A percentile compares a stretch with the other conserved stretches of the same genome.
Evolutionary conservation across 2,113 vertebrate genomes (phyloP).

Genomic region (Macaca mulatta): DNA sequence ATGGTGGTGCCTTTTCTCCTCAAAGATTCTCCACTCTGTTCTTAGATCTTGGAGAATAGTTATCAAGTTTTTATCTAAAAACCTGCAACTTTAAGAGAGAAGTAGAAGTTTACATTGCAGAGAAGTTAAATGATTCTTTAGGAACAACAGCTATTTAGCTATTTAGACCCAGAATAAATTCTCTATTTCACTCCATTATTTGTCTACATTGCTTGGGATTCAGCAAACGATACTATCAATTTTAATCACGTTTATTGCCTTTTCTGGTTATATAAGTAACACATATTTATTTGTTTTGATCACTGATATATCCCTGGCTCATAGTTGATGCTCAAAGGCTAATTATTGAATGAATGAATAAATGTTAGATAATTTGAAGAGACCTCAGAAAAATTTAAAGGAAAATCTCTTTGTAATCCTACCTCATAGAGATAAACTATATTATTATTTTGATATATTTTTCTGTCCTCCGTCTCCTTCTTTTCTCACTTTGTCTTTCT

Average conservation of each 20-base stretch:
- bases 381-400: background rate
- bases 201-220: background rate
- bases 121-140: background rate
- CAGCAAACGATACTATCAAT: background rate
- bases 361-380: slow-evolving; percentile 29
- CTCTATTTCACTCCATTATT: background rate
- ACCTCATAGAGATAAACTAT: background rate
- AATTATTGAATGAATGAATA: slow-evolving; percentile 20
- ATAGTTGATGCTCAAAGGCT: background rate
- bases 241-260: background rate
- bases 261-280: slow-evolving; percentile 29
- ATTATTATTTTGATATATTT: background rate
- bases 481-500: background rate
- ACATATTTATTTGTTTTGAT: background rate
- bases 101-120: background rate
- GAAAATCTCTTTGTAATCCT: background rate
- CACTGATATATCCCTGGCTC: background rate
- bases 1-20: background rate
- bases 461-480: background rate
- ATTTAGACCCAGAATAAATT: background rate
- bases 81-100: background rate
- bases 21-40: background rate
- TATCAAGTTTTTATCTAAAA: background rate
- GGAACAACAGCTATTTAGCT: background rate
- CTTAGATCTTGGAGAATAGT: background rate